These are phyloP conservation scores for Porphyrio hochstetteri DNA, from an alignment of 2,113 vertebrate genomes.

Conservation along the genomic window DNA sequence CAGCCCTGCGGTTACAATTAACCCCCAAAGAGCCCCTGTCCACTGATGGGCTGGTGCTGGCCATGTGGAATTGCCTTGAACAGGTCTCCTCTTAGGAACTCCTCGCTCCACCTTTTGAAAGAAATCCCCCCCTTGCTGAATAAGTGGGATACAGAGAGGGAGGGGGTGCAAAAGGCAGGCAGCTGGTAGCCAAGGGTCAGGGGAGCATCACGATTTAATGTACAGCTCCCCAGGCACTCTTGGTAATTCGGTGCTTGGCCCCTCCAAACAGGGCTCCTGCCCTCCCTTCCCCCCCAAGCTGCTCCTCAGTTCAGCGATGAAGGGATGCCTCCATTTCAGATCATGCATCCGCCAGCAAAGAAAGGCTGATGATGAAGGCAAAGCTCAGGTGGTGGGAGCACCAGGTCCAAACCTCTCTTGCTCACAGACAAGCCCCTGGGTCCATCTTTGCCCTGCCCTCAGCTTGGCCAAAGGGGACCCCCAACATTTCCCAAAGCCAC, in stretches of 20 bases:
- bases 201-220: background rate
- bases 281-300: background rate
- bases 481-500: background rate
- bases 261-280: background rate
- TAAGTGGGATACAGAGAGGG: background rate
- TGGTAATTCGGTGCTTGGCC: background rate
- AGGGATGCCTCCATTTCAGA: conserved; percentile 51
- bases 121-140: background rate
- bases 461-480: background rate
- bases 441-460: background rate
- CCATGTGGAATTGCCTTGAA: background rate
- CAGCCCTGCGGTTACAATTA: conserved; percentile 45
- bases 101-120: background rate
- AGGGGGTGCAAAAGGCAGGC: background rate
- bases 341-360: background rate
- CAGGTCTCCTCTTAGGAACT: background rate
- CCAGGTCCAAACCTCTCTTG: background rate
- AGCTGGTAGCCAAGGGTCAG: background rate
- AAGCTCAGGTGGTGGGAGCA: background rate
- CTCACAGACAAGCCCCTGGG: background rate
- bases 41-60: background rate
- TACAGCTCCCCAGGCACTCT: background rate
- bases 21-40: conserved; percentile 19
- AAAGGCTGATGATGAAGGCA: background rate
- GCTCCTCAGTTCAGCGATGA: background rate